Base-by-base conservation (phyloP, 2,113 vertebrate genomes). In the Festucalex cinctus region DNA sequence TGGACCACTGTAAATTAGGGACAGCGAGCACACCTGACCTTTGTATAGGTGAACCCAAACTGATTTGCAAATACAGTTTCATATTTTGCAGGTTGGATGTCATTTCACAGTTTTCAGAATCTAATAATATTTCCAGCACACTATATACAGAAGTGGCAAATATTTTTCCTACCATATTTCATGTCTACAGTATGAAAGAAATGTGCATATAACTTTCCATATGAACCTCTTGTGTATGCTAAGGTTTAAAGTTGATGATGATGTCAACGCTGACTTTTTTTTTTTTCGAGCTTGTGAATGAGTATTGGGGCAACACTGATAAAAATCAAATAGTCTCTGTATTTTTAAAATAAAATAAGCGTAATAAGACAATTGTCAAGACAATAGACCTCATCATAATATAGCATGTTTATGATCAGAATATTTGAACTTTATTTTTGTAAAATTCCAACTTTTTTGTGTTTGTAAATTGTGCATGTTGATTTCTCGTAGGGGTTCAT, bases 181-280 rank as follows among this genome's bases (percentile, higher is more conserved):
- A 66, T 71, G 41, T 76, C 66, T 28, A 36, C 67, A 81, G 71
- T 20, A 43, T 37, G 4, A 41, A 53, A 73, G 59, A 65, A 58
- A 58, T 53, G 28, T 60, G 63, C 70, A 58, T 57, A 74, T 67
- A 63, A 71, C 75, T 73, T 63, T 68, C 63, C 54, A 60, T 48
- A 54, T 69, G 12, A 62, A 59, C 62, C 64, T 78, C 35, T 74
- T 66, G 53, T 73, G 51, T 73, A 46, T 68, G 66, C 16, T 75
- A 32, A 32, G 28, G 28, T 32, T 71, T 69, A 67, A 76, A 71
- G 49, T 59, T 78, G 63, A 78, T 74, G 53, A 73, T 44, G 82
- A 87, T 88, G 87, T 89, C 84, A 86, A 41, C 76, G 54, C 73
- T 79, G n/a, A 46, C 86, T 74, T 79, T 77, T 78, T 74, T 82